A percentile compares a stretch with the other conserved stretches of the same genome.
Conservation (phyloP, 2,113 vertebrate species). For the Sciurus niger region DNA sequence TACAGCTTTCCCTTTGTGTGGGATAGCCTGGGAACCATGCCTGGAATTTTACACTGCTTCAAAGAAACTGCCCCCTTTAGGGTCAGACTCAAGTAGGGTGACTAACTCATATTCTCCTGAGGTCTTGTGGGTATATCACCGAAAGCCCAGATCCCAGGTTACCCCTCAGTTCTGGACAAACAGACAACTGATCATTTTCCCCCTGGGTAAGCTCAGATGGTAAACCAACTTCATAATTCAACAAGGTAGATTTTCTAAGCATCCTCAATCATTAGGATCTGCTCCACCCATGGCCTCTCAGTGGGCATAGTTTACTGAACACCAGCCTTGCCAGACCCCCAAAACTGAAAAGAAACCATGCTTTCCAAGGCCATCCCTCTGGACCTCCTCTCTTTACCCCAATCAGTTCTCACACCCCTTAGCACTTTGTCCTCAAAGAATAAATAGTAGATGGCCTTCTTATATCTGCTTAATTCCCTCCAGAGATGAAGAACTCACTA, state of each 20-base stretch:
- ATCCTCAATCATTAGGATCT: not conserved
- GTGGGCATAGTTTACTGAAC: not conserved
- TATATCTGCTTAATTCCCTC: not conserved
- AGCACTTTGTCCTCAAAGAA: not conserved
- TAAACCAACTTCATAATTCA: not conserved
- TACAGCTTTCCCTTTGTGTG: not conserved
- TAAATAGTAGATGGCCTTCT: slow-evolving; percentile 1
- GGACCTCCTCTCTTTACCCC: not conserved
- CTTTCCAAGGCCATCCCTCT: not conserved
- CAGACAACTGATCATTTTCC: not conserved
- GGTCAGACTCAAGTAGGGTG: not conserved
- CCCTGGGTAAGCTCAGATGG: not conserved
- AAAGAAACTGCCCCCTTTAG: not conserved
- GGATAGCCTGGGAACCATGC: not conserved
- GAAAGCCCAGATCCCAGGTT: not conserved
- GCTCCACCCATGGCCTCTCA: not conserved
- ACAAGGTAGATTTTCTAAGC: not conserved
- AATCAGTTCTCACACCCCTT: not conserved
- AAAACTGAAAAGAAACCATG: not conserved
- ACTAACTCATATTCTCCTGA: not conserved
- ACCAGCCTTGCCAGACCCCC: not conserved
- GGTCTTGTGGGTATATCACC: not conserved
- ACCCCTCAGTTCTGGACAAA: not conserved
- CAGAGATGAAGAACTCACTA: not conserved
- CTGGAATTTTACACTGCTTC: not conserved